Base-by-base conservation (phyloP, 2,797 vertebrate species). In the Eleutherodactylus coqui region DNA sequence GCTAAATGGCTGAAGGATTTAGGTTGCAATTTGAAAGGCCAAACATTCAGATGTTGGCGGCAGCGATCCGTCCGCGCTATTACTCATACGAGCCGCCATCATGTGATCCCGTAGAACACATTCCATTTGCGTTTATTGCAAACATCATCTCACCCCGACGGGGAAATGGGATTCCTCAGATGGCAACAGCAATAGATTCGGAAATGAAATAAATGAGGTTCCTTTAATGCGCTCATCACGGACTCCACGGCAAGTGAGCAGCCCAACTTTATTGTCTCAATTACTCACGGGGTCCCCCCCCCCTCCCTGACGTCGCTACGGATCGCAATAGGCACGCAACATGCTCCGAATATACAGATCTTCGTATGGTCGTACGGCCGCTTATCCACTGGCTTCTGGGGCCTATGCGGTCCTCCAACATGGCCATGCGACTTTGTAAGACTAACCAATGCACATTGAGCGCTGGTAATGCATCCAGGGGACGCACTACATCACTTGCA, bases 91-190 rank as follows among this genome's bases (percentile, higher is more conserved):
- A 38, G 24, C 45, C 27, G 34, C 27, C 24, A 76, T 75, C 51
- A 11, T 75, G 69, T 32, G 24, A 75, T 86, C 76, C 45, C 70
- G 32, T 32, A 76, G 21, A 81, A 73, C 36, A 75, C 41, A 80
- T 86, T 82, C 55, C 60, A 76, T 86, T 86, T 67, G 34, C 27
- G 72, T 86, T 82, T 86, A 86, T 82, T 81, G 85, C 85, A 62
- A 62, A 75, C 60, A 82, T 75, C 69, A 64, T 60, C 70, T 86
- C 72, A 41, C 55, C 43, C 47, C 5, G 70, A 32, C 53, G 32
- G 70, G 51, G 32, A 76, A 81, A 81, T 75, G 58, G 55, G 36
- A 76, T 75, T 76, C 36, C 51, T 86, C 72, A 51, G 79, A 86
- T 69, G 78, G 55, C 53, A 67, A 60, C 38, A n/a, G 55, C 78